Evolutionary conservation across 2,888 invertebrate genomes (phyloP), one percentile per base, ranked within the genome.

Genomic region (Drosophila falleni): DNA sequence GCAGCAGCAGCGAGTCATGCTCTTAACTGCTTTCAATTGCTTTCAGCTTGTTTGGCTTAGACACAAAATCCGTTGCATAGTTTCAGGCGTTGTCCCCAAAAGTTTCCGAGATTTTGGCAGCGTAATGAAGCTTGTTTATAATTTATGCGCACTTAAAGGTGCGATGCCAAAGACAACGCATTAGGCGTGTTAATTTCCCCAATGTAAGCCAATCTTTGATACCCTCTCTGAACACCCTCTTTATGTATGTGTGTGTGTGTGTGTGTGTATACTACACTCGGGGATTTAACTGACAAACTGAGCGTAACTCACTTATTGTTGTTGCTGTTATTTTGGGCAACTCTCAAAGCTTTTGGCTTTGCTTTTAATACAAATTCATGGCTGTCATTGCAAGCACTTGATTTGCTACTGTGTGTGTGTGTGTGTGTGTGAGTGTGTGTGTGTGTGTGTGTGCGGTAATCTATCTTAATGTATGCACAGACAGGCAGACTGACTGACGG

Each of bases 391-490:
- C 51, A 61, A 19, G 76, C 71, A 71, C 74, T 69, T 69, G 56
- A 64, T 68, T 68, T 81, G 51, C 23, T 19, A 19, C 13, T 60
- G 61, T 56, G 23, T 33, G 16, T 29, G 16, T 37, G 53, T 60
- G 53, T 31, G 39, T 26, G 50, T 50, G 49, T 39, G 53, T 31
- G 39, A 23, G 50, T 50, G 49, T 39, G 56, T 50, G 50, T 31
- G 58, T 54, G 64, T 61, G 47, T 26, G 39, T 67, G 65, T 65
- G 31, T 31, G 29, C 29, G 29, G 80, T 84, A 87, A 87, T 88
- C 84, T 88, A 84, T 88, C 87, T 87, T 87, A 87, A 88, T 87
- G 80, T 84, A 88, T 82, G 88, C 85, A 84, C 44, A 75, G 58
- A 51, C 61, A 66, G 58, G 19, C 42, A 55, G 58, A 9, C 51